Evolutionary conservation across 2,113 vertebrate genomes (phyloP).

Genomic region (Entelurus aequoreus): DNA sequence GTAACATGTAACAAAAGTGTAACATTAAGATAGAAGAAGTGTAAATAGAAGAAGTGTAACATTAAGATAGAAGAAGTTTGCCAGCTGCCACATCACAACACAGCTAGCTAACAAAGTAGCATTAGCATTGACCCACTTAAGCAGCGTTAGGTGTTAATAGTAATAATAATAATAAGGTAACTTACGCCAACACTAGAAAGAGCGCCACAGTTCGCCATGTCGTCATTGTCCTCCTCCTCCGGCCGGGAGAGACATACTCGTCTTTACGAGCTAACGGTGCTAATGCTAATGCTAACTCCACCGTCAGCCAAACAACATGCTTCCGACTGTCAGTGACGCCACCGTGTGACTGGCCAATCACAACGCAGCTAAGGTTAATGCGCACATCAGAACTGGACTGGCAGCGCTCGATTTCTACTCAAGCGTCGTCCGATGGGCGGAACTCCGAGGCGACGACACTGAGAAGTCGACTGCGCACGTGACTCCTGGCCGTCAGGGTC

Average conservation of each 20-base stretch:
- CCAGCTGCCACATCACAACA: slow-evolving; percentile 63
- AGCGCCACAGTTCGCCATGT: slow-evolving; percentile 56
- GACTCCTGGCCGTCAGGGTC: background rate
- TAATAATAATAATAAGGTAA: background rate
- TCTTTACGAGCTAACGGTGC: background rate
- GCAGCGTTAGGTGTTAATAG: no score
- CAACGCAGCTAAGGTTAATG: background rate
- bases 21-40: no score
- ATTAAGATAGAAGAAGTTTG: slow-evolving; percentile 28
- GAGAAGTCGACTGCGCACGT: background rate
- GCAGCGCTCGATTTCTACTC: background rate
- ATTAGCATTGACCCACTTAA: background rate
- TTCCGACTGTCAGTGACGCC: slow-evolving; percentile 3
- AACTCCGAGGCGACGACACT: background rate
- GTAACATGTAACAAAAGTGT: no score
- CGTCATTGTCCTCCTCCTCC: slow-evolving; percentile 68
- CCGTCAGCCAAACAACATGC: slow-evolving; percentile 23
- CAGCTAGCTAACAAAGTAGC: slow-evolving; percentile 15
- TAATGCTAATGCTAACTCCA: slow-evolving; percentile 20
- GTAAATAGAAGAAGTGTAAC: no score
- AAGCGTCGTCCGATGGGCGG: background rate
- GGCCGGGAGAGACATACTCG: slow-evolving; percentile 62
- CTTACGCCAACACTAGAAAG: slow-evolving; percentile 57
- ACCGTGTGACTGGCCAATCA: slow-evolving; percentile 38
- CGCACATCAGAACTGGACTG: slow-evolving; percentile 31